Base-by-base conservation (phyloP, 2,797 vertebrate species). In the Percopsis omiscomaycus region DNA sequence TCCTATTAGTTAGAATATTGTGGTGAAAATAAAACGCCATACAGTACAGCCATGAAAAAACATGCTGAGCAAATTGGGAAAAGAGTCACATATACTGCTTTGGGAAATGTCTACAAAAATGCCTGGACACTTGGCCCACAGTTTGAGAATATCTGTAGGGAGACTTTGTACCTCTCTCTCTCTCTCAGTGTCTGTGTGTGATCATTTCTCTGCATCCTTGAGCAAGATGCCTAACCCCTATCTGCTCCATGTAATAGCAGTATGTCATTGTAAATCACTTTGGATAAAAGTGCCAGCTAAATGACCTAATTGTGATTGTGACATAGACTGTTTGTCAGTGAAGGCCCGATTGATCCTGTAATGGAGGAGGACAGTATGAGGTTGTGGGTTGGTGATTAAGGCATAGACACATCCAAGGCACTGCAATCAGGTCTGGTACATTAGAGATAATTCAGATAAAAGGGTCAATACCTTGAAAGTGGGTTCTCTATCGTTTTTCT, bases 301-400 rank as follows among this genome's bases (percentile, higher is more conserved):
- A 22, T 22, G 22, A 22, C 22, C 22, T 22, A 22, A 22, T 28
- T 13, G 46, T 30, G 12, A 13, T 49, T 12, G 3, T 64, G 68
- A 45, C 52, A 49, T 3, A 60, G 29, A 48, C 59, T 69, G 15
- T 58, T 59, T 82, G 79, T 81, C 82, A 77, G 60, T 84, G 86
- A 87, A 79, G 84, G 77, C 68, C 68, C 79, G 88, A 87, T 81
- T 80, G 83, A 89, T 87, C 79, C 64, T 60, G 30, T 14, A 49
- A 73, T 73, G 62, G 68, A 12, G 68, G 68, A 13, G 68, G 71
- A 72, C 80, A 82, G 80, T 83, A 61, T 74, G 47, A 64, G 58
- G 50, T 49, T 45, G 56, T 56, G 53, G 68, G 9, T 5, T 69
- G 64, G 70, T 85, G 82, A 88, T 90, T 83, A 87, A 85, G 71